These are phyloP conservation scores for Grammomys surdaster DNA, from an alignment of 2,113 vertebrate genomes.

Conservation along the genomic window DNA sequence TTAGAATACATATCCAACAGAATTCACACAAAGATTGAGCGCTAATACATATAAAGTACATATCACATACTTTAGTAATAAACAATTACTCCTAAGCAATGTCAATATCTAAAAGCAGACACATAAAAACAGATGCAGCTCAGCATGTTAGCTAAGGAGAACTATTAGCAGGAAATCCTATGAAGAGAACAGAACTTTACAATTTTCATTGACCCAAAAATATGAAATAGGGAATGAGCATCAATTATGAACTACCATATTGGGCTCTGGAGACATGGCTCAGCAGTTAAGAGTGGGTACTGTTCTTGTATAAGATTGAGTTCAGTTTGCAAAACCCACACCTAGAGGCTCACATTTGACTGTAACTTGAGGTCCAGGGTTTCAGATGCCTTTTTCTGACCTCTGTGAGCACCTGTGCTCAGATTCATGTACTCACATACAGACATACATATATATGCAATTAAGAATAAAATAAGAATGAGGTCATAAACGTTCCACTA, in stretches of 20 bases:
- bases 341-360: neutral
- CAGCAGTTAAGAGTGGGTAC: neutral
- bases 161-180: neutral
- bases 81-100: constrained; percentile 26
- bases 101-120: neutral
- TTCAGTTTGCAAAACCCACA: neutral
- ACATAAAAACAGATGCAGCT: neutral
- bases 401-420: neutral
- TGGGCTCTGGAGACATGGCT: neutral
- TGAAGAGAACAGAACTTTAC: constrained; percentile 36
- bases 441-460: neutral
- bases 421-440: neutral
- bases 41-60: neutral
- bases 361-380: neutral
- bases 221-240: neutral
- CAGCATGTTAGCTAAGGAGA: neutral
- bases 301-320: neutral
- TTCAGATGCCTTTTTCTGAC: neutral
- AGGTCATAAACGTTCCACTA: too few species aligned
- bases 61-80: constrained; percentile 15
- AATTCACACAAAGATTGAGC: constrained; percentile 37
- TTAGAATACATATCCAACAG: neutral
- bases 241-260: neutral
- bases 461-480: neutral
- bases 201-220: constrained; percentile 25